Evolutionary conservation across 92 coral and sea anemone species (phyloP).

Genomic region (Heliopora coerulea): DNA sequence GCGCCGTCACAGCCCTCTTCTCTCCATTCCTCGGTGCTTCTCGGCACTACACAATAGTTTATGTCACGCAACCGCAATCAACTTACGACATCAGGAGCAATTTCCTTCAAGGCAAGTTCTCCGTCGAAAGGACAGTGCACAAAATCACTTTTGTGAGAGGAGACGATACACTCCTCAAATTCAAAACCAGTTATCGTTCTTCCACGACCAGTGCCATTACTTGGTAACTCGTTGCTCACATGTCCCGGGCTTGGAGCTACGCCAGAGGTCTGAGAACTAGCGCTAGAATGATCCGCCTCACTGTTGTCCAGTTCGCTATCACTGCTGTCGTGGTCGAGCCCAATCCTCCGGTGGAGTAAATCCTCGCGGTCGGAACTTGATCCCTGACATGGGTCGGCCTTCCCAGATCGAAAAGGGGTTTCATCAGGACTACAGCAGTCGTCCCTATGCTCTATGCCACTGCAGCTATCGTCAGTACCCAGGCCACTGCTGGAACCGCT

Average conservation of each 20-base stretch:
- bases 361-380: not conserved
- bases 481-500: slow-evolving; percentile 78
- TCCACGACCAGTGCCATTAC: slow-evolving; percentile 50
- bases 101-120: slow-evolving; percentile 67
- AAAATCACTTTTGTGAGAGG: slow-evolving; percentile 66
- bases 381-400: not conserved
- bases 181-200: slow-evolving; percentile 78
- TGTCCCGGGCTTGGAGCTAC: slow-evolving; percentile 35
- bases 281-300: slow-evolving; percentile 16
- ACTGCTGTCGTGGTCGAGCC: slow-evolving; percentile 4
- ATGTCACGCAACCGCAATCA: not conserved
- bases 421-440: slow-evolving; percentile 20
- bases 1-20: not conserved
- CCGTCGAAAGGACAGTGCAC: slow-evolving; percentile 76
- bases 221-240: slow-evolving; percentile 8
- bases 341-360: slow-evolving; percentile 13
- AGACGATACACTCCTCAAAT: slow-evolving; percentile 89
- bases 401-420: not conserved
- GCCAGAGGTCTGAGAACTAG: slow-evolving; percentile 43
- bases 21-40: not conserved
- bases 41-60: not conserved
- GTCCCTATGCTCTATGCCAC: not conserved
- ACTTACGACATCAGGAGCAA: slow-evolving; percentile 97
- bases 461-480: slow-evolving; percentile 65
- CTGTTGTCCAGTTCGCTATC: slow-evolving; percentile 15